Evolutionary conservation across 2,888 invertebrate species (phyloP).

Genomic region (Entomobrya proxima): DNA sequence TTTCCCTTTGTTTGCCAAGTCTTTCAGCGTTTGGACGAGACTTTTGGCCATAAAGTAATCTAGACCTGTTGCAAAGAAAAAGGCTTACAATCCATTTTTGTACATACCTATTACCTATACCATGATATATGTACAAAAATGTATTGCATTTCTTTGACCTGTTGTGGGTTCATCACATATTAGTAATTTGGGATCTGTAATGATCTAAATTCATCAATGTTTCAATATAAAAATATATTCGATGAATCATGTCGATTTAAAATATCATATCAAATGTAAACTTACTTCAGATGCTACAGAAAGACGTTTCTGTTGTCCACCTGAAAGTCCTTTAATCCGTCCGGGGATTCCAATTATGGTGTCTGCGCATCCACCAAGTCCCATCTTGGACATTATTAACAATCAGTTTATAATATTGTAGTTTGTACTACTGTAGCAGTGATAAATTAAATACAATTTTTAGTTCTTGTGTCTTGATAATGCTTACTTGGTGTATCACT

Average conservation of each 20-base stretch:
- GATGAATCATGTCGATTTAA: not conserved
- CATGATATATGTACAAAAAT: no score
- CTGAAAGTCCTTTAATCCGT: slow-evolving; percentile 92
- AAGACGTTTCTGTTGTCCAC: slow-evolving; percentile 96
- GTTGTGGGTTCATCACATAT: slow-evolving; percentile 99
- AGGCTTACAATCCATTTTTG: no score
- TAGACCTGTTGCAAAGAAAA: no score
- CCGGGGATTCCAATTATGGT: slow-evolving; percentile 93
- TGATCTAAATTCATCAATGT: slow-evolving; percentile 80
- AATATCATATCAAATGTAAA: no score
- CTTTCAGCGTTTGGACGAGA: slow-evolving; percentile 79
- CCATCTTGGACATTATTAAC: slow-evolving; percentile 84
- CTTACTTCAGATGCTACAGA: slow-evolving; percentile 94
- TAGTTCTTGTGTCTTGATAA: no score
- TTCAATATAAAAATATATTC: not conserved
- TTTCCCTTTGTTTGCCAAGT: slow-evolving; percentile 86
- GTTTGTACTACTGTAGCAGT: no score
- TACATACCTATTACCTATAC: no score
- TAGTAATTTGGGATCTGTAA: slow-evolving; percentile 95
- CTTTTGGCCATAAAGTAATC: slow-evolving; percentile 98
- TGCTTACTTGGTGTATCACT: slow-evolving; percentile 88
- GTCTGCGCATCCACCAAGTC: slow-evolving; percentile 91
- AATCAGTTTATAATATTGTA: no score
- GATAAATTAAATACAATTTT: no score
- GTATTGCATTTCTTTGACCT: no score